These are phyloP conservation scores for Heliconius ismenius DNA, from an alignment of 2,888 invertebrate genomes.

Conservation along the genomic window DNA sequence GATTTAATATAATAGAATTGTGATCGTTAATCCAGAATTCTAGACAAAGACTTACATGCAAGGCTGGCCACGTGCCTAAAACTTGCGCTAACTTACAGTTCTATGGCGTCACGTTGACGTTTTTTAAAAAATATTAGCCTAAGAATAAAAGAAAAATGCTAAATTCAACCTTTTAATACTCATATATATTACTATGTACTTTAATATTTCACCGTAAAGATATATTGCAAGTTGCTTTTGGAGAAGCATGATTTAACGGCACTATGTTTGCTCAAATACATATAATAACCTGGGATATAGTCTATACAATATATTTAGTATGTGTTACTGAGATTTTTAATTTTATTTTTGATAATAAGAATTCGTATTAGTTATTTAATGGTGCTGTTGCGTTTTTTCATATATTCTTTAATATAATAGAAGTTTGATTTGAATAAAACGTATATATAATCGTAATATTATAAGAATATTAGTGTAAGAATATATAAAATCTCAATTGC, in stretches of 20 bases:
- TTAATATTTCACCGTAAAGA: conserved; percentile 3
- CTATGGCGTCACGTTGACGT: conserved; percentile 34
- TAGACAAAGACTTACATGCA: conserved; percentile 39
- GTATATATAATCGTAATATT: too few species aligned
- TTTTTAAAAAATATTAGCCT: conserved; percentile 29
- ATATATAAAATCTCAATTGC: too few species aligned
- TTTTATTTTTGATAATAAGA: too few species aligned
- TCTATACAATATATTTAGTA: background rate
- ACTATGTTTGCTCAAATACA: background rate
- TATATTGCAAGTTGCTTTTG: background rate
- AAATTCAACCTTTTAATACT: background rate
- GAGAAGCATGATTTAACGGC: background rate
- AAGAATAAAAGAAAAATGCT: conserved; percentile 8
- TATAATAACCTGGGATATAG: background rate
- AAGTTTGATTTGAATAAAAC: too few species aligned
- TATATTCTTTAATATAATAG: too few species aligned
- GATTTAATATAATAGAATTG: conserved; percentile 43
- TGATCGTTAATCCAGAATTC: conserved; percentile 40
- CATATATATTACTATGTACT: background rate
- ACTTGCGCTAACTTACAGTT: conserved; percentile 39
- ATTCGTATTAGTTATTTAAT: too few species aligned
- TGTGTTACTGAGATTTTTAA: background rate
- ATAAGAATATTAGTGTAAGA: too few species aligned
- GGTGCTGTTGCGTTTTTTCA: too few species aligned
- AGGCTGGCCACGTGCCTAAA: conserved; percentile 44